Base-by-base conservation (phyloP, 2,888 invertebrate genomes). In the Dione juno region DNA sequence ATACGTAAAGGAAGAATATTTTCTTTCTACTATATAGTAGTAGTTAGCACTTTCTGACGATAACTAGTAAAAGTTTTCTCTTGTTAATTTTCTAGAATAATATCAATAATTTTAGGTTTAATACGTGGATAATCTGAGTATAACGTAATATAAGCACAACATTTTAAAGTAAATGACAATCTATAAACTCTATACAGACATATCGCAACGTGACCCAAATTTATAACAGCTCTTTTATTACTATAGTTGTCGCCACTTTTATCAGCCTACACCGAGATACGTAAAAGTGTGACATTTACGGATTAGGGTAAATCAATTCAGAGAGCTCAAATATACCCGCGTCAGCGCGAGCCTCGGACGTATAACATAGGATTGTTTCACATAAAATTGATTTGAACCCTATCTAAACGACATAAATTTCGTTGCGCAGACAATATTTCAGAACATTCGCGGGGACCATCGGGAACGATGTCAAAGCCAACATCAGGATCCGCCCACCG, bases 241-340 rank as follows among this genome's bases (percentile, higher is more conserved):
- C 5, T 28, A 28, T 28, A 70, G 70, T 61, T 54, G 59, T 66
- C 43, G 52, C 59, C 43, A 70, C 70, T 67, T 74, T 69, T 67
- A 72, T 72, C 72, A 69, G 19, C 57, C 58, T 37, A 64, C 74
- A 77, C 73, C 78, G 79, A 73, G 80, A 78, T 80, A 80, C 81
- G 80, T 84, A 88, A 88, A 85, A 84, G 79, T 80, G 81, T 87
- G 88, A 88, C 88, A 85, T 87, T 85, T 85, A 88, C 86, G 85
- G 88, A 90, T 89, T 86, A 89, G 90, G 88, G 89, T 87, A 86
- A 89, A 89, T 89, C 88, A 88, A 88, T 89, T 88, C 84, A 77
- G 79, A 81, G 81, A 81, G 80, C 79, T 83, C 85, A 86, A 88
- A 89, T 88, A 86, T 81, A 88, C 90, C 88, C 88, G 80, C 85